Evolutionary conservation across 2,797 vertebrate species (phyloP).

Genomic region (Phoebastria nigripes): DNA sequence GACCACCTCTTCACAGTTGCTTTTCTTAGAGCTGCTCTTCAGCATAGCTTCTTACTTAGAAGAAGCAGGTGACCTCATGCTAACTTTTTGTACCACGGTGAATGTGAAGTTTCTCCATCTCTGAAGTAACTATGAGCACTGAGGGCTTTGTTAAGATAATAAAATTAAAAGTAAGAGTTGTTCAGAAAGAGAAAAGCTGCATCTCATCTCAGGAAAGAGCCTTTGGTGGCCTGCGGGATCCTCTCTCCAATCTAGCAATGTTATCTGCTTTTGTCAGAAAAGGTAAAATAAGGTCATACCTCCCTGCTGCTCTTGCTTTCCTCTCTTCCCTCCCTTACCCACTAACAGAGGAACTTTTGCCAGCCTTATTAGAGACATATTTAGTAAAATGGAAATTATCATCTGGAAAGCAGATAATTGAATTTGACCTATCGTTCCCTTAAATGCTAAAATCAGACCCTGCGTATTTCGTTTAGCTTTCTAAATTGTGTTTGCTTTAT

Average conservation of each 20-base stretch:
- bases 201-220: neutral
- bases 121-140: neutral
- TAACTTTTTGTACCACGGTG: neutral
- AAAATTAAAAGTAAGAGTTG: neutral
- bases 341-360: neutral
- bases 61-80: neutral
- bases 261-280: neutral
- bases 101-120: neutral
- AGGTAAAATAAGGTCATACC: slow-evolving; percentile 1
- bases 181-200: neutral
- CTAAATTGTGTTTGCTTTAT: slow-evolving; percentile 29
- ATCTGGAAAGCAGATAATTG: neutral
- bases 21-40: neutral
- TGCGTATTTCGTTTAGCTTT: slow-evolving; percentile 25
- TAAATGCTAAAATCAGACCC: slow-evolving; percentile 39
- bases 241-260: neutral
- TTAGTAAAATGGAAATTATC: neutral
- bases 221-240: neutral
- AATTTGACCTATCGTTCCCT: neutral
- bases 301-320: neutral
- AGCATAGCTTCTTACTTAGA: neutral
- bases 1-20: neutral
- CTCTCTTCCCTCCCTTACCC: neutral
- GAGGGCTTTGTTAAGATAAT: neutral
- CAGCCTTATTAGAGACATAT: neutral